Evolutionary conservation across 2,797 vertebrate genomes (phyloP).

Genomic region (Pampus argenteus): DNA sequence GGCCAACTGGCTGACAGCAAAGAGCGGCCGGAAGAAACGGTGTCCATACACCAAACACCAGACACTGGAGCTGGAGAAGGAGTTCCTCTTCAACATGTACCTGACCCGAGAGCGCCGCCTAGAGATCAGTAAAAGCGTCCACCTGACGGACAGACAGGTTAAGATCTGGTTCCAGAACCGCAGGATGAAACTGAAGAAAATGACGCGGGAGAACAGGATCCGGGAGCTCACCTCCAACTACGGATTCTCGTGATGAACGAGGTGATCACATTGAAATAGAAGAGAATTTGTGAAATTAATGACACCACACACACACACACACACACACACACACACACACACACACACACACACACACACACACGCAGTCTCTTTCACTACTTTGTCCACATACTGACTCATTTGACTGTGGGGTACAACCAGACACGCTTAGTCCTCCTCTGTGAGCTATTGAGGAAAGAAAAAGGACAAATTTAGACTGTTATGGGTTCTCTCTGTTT

Average conservation of each 20-base stretch:
- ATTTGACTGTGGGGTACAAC: conserved; percentile 57
- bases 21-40: conserved; percentile 97
- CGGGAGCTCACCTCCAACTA: conserved; percentile 98
- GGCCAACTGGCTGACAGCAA: conserved; percentile 98
- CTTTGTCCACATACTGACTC: conserved; percentile 57
- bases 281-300: conserved; percentile 50
- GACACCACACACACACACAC: conserved; percentile 11
- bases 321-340: neutral
- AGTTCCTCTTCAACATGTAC: conserved; percentile 99
- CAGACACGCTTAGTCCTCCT: conserved; percentile 51
- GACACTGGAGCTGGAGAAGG: conserved; percentile 98
- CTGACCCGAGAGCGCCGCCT: conserved; percentile 99
- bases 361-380: conserved; percentile 10
- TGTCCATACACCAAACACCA: conserved; percentile 99
- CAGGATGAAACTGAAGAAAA: conserved; percentile 99
- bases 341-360: too few relatives aligned
- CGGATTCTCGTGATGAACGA: conserved; percentile 92
- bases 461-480: conserved; percentile 24
- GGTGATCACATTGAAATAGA: conserved; percentile 47
- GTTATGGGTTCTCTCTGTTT: conserved; percentile 37
- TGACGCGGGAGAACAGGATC: conserved; percentile 98
- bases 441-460: conserved; percentile 58
- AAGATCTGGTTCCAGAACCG: conserved; percentile 99
- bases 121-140: conserved; percentile 98
- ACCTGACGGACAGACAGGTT: conserved; percentile 99